A percentile compares a stretch with the other conserved stretches of the same genome.
Conservation (phyloP, 1,140 invertebrate genomes). For the Stegodyphus mimosarum region DNA sequence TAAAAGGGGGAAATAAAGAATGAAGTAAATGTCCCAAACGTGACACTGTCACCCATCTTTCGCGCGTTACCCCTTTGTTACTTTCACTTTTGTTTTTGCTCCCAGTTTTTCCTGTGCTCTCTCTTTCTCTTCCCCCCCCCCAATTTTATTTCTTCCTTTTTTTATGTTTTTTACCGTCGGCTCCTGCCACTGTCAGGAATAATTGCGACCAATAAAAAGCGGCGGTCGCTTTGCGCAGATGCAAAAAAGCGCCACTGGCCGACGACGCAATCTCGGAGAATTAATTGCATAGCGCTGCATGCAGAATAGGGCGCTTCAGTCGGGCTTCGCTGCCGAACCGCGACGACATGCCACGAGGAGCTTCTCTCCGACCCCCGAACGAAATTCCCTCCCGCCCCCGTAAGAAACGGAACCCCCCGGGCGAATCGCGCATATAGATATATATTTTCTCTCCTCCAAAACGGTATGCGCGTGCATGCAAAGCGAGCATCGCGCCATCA, state of each 20-base stretch:
- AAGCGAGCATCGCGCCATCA: constrained; percentile 33
- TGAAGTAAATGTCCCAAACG: too few relatives aligned
- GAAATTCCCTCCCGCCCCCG: neutral
- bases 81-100: neutral
- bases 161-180: neutral
- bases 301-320: constrained; percentile 37
- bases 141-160: neutral
- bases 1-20: too few relatives aligned
- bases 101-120: neutral
- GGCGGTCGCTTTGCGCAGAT: constrained; percentile 47
- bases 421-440: constrained; percentile 1
- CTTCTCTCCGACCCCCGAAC: constrained; percentile 9
- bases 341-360: neutral
- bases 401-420: neutral
- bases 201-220: constrained; percentile 54
- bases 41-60: neutral
- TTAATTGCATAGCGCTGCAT: constrained; percentile 45
- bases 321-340: constrained; percentile 9
- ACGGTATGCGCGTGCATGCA: constrained; percentile 30
- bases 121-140: neutral
- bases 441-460: neutral
- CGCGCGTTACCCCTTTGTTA: neutral
- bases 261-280: constrained; percentile 51
- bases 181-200: constrained; percentile 13
- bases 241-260: constrained; percentile 47